Evolutionary conservation across 2,113 vertebrate species (phyloP).

Genomic region (Phrynosoma blainvillii): DNA sequence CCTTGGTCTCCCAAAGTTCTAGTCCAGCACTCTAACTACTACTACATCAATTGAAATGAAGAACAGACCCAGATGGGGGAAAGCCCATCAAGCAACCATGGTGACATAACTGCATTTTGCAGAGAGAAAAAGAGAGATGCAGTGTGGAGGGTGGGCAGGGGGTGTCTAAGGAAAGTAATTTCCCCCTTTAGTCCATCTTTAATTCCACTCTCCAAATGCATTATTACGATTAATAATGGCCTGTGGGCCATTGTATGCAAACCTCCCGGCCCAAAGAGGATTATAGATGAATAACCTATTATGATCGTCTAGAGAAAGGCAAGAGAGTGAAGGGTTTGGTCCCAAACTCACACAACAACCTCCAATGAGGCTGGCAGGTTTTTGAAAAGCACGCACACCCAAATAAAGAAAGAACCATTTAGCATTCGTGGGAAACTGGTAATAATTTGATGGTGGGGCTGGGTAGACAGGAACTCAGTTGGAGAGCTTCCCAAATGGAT

Average conservation of each 20-base stretch:
- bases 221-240: slow-evolving; percentile 72
- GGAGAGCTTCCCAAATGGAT: slow-evolving; percentile 75
- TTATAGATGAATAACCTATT: slow-evolving; percentile 79
- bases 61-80: neutral
- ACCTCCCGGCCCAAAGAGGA: slow-evolving; percentile 73
- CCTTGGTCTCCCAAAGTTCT: no score
- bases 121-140: slow-evolving; percentile 5
- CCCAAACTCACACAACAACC: slow-evolving; percentile 71
- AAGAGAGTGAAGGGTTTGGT: slow-evolving; percentile 69
- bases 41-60: slow-evolving; percentile 51
- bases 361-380: slow-evolving; percentile 72
- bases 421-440: slow-evolving; percentile 63
- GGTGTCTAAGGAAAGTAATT: slow-evolving; percentile 58
- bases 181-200: slow-evolving; percentile 57
- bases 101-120: neutral
- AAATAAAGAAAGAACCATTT: slow-evolving; percentile 64
- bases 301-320: slow-evolving; percentile 66
- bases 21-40: neutral
- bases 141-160: slow-evolving; percentile 53
- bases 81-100: neutral
- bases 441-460: slow-evolving; percentile 73
- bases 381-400: slow-evolving; percentile 32
- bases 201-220: slow-evolving; percentile 74
- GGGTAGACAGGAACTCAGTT: slow-evolving; percentile 70
- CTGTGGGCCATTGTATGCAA: slow-evolving; percentile 75